Percentiles rank a stretch among this genome's conserved stretches.
phyloP scores from a whole-genome alignment of 2,888 invertebrate species.

The Cheilosia urbana region DNA sequence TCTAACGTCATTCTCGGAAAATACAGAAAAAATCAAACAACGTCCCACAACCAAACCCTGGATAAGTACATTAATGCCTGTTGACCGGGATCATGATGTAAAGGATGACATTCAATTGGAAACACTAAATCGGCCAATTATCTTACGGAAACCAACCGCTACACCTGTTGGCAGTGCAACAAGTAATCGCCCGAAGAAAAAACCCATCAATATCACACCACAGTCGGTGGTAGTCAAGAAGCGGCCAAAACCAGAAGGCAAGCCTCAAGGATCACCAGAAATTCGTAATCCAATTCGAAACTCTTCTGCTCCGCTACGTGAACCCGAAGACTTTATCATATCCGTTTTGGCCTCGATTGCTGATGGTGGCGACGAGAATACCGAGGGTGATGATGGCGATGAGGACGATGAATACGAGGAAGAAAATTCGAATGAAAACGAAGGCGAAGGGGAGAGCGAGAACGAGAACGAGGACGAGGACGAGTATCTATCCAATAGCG shows the following conservation, averaged over 20 bases:
- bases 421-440: constrained; percentile 18
- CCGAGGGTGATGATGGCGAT: neutral
- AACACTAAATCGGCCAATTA: constrained; percentile 65
- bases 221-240: constrained; percentile 24
- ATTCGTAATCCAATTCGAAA: constrained; percentile 22
- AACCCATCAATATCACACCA: constrained; percentile 48
- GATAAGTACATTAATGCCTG: constrained; percentile 27
- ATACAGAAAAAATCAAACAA: constrained; percentile 13
- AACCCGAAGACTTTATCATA: constrained; percentile 58
- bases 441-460: constrained; percentile 2
- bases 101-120: constrained; percentile 52
- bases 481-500: constrained; percentile 22
- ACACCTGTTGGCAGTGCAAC: constrained; percentile 39
- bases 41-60: constrained; percentile 32
- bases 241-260: constrained; percentile 22
- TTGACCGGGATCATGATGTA: constrained; percentile 39
- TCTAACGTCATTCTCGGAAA: neutral
- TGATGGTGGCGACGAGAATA: constrained; percentile 3
- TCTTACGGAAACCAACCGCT: constrained; percentile 32
- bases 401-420: constrained; percentile 9
- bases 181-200: constrained; percentile 42
- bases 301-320: neutral
- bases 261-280: constrained; percentile 27
- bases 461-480: neutral
- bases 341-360: constrained; percentile 49